Evolutionary conservation across 2,797 vertebrate genomes (phyloP), one percentile per base, ranked within the genome.

Genomic region (Tangara arthus): DNA sequence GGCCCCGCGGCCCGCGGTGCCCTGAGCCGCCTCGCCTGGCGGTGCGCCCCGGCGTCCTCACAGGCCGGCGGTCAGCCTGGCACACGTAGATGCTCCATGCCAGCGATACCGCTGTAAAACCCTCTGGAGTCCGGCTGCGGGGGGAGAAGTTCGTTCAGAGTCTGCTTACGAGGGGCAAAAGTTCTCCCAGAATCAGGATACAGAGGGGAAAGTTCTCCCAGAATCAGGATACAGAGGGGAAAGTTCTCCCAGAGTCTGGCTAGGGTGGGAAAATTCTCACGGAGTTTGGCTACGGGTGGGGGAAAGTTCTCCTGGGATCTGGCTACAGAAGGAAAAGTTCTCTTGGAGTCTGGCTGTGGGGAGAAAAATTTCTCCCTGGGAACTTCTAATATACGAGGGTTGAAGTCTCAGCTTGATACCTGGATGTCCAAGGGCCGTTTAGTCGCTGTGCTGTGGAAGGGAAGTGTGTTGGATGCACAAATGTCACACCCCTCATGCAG

Each of bases 401-500:
- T 32, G 28, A 14, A 44, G 21, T 37, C 14, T 50, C 5, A 2
- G 34, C 15, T n/a, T 24, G 24, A 17, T 20, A 12, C 11, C 8
- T 17, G 0, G 0, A 2, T 18, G 46, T 26, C 34, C 11, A 7
- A 35, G 26, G 49, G 24, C 32, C 1, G 1, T 20, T 30, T 26
- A 8, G 1, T 7, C 35, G 9, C 49, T 6, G 2, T 27, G 47
- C 61, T 3, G 3, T 27, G 50, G 14, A 35, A 55, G 39, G 56
- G 35, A n/a, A 81, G 22, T 1, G 2, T 1, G 3, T 19, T n/a
- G 55, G 66, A 39, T 27, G 9, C 1, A 0, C 32, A 18, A 8
- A 14, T 0, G 2, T 15, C 1, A 1, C 2, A 1, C 11, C 9
- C 35, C 18, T 37, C 4, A 0, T 35, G 23, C 24, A 1, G 2